Conservation (phyloP, 2,113 vertebrate species). For the Antennarius striatus region DNA sequence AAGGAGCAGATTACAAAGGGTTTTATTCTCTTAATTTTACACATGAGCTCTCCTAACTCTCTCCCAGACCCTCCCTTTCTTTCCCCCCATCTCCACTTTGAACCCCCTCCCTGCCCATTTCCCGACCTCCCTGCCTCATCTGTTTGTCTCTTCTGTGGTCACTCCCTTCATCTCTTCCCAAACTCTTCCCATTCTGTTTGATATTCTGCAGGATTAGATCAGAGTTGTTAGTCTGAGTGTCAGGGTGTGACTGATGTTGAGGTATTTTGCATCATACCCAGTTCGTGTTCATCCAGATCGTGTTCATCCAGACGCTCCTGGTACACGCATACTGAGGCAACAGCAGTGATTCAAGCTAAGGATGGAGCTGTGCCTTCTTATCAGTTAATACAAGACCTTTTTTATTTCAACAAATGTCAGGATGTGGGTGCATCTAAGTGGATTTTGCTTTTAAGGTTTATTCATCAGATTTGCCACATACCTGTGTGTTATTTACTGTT, state of each 20-base stretch:
- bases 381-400: not conserved
- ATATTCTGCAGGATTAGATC: slow-evolving; percentile 58
- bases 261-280: slow-evolving; percentile 31
- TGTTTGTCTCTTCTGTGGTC: slow-evolving; percentile 19
- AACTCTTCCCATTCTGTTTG: slow-evolving; percentile 42
- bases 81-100: slow-evolving; percentile 27
- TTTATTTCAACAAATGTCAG: slow-evolving; percentile 16
- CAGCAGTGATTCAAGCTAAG: too few species aligned
- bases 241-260: slow-evolving; percentile 28
- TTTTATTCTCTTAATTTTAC: slow-evolving; percentile 56
- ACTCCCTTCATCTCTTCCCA: slow-evolving; percentile 48
- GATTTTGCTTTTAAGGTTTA: not conserved
- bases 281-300: not conserved
- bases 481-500: slow-evolving; percentile 9
- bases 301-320: not conserved
- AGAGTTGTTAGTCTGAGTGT: slow-evolving; percentile 33
- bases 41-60: slow-evolving; percentile 51
- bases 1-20: slow-evolving; percentile 39
- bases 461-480: slow-evolving; percentile 11
- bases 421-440: not conserved
- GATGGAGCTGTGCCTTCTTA: not conserved
- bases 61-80: slow-evolving; percentile 30
- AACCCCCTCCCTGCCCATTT: slow-evolving; percentile 55
- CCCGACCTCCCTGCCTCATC: slow-evolving; percentile 46
- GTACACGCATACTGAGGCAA: slow-evolving; percentile 7